These are phyloP conservation scores for Halyomorpha halys DNA, from an alignment of 1,140 invertebrate species.

Conservation along the genomic window DNA sequence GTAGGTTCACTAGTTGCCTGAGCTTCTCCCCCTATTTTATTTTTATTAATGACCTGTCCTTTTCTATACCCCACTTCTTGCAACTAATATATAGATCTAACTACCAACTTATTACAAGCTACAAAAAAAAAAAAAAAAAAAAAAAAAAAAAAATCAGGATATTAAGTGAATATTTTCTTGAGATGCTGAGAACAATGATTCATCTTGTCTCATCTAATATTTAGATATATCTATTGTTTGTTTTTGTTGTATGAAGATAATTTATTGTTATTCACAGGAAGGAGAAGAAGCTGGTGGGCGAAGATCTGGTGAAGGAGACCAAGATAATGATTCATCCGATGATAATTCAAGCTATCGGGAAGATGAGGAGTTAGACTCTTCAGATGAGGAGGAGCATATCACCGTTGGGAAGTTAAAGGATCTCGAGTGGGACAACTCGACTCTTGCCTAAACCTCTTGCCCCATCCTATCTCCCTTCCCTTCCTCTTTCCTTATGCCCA, in stretches of 20 bases:
- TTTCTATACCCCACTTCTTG: too few species aligned
- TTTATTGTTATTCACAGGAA: constrained; percentile 27
- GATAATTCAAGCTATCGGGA: constrained; percentile 35
- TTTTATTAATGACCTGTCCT: too few species aligned
- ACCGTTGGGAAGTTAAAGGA: constrained; percentile 36
- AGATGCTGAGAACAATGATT: too few species aligned
- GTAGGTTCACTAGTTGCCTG: too few species aligned
- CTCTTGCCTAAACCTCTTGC: constrained; percentile 38
- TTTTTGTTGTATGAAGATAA: too few species aligned
- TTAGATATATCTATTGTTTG: neutral
- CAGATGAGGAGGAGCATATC: constrained; percentile 41
- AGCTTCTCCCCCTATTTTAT: too few species aligned
- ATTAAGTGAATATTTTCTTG: too few species aligned
- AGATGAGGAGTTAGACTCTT: constrained; percentile 40
- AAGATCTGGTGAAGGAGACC: constrained; percentile 1
- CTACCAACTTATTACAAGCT: too few species aligned
- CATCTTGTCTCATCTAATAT: too few species aligned
- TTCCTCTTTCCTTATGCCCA: neutral
- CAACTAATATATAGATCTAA: too few species aligned
- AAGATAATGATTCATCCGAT: constrained; percentile 46
- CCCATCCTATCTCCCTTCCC: neutral
- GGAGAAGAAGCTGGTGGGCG: constrained; percentile 29
- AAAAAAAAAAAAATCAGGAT: too few species aligned
- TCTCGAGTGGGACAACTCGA: constrained; percentile 56
- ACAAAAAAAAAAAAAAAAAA: too few species aligned